Base-by-base conservation (phyloP, 2,113 vertebrate genomes). In the Seriola dumerili region DNA sequence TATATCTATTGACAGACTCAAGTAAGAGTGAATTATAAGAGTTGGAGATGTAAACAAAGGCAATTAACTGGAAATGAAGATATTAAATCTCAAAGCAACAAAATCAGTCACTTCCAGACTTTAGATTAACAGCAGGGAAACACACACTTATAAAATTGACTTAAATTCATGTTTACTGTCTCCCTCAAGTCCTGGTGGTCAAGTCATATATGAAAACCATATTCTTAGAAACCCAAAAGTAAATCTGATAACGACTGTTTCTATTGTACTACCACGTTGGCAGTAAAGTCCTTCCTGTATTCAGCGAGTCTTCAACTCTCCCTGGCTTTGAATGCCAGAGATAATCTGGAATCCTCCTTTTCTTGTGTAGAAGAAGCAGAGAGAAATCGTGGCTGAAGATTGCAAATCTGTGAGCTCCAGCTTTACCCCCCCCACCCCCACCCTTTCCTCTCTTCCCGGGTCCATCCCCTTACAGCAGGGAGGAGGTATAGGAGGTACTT, bases 331-430 rank as follows among this genome's bases (percentile, higher is more conserved):
- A 93, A 92, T 86, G 92, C 83, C 83, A 88, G 90, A 85, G 89
- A 93, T 95, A 95, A 95, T 94, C 93, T 92, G 78, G 91, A 95
- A 94, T 95, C 93, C 92, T 88, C 83, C 92, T 93, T 95, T 94
- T 95, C 91, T 93, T 90, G 91, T 90, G 86, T 86, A 91, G 86
- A 92, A 88, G 89, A 93, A 88, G 85, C 79, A 75, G 69, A 84
- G 66, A 76, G 76, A 86, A 92, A 88, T 92, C 76, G 50, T 88
- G 84, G 81, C 81, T 77, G 80, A 84, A 81, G 86, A 91, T 88
- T 87, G 81, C 89, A 94, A 93, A 93, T 92, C 89, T 93, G 80
- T 83, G 88, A 87, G 88, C 83, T 68, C 52, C 67, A 84, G 89
- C 75, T 91, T 94, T 88, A 79, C 81, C 23, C 62, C 69, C 72